Base-by-base conservation (phyloP, 2,113 vertebrate genomes). In the Cynocephalus volans region DNA sequence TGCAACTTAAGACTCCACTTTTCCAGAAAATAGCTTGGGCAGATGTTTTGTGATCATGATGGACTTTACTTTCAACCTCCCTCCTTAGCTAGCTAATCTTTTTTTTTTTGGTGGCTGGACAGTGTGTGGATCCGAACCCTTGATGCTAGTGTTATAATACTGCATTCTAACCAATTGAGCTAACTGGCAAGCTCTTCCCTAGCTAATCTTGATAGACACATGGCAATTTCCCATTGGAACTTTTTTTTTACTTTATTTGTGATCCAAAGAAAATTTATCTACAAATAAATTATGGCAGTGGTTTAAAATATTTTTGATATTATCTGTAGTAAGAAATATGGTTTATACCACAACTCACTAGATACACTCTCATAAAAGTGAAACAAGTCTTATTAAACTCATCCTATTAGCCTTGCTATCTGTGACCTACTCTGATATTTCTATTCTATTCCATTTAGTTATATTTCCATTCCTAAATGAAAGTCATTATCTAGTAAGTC, bases 191-290 rank as follows among this genome's bases (percentile, higher is more conserved):
- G 41, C 41, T 41, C 41, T 41, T 41, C 41, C 41, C 26, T 69
- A 52, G 52, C 21, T 85, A 95, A 70, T 93, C 41, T 81, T 41
- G 17, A n/a, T 58, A 94, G 64, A 75, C 28, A 93, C 21, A 56
- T 70, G 31, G 26, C 28, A 75, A 62, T 64, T 95, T 96, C 69
- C 64, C 45, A 28, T 92, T 64, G 36, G 12, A 95, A 58, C 50
- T 84, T 83, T 70, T 58, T 58, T 80, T 93, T 92, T 48, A 50
- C 31, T 85, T 96, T 90, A 82, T 90, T 90, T 95, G 87, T 26
- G 48, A 64, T 18, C 36, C 45, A 93, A 88, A 48, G 26, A 97
- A 73, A 91, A 85, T 50, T 64, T 70, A 93, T 88, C 67, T 89
- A 11, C 36, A 81, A 50, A 69, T 93, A 60, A 90, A 67, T 84